Evolutionary conservation across 2,113 vertebrate species (phyloP).

Genomic region (Burhinus bistriatus): DNA sequence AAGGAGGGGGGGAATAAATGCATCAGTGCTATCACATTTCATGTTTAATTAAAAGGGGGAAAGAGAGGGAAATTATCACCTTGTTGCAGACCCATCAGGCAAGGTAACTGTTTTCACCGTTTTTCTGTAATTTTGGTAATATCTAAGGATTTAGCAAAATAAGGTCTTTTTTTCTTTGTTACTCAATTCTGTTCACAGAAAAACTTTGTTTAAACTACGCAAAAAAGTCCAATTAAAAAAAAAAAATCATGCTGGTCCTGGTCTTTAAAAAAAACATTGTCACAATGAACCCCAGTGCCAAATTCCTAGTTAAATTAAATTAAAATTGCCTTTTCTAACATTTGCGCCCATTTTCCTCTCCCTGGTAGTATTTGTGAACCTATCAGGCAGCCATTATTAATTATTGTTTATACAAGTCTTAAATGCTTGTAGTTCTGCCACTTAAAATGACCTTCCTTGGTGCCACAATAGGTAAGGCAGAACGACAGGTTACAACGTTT

Average conservation of each 20-base stretch:
- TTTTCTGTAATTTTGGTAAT: background rate
- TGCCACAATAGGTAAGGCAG: accelerated
- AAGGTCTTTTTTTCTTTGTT: background rate
- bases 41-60: background rate
- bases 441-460: background rate
- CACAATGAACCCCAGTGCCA: accelerated
- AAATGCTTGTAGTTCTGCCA: background rate
- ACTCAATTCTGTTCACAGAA: background rate
- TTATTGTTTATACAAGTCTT: background rate
- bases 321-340: background rate
- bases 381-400: background rate
- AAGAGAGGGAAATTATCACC: background rate
- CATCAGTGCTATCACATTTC: background rate
- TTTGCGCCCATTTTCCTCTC: background rate
- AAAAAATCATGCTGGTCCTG: background rate
- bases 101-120: background rate
- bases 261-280: background rate
- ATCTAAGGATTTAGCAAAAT: background rate
- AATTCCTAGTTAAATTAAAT: background rate
- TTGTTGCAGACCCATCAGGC: background rate
- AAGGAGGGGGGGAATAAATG: background rate
- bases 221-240: background rate
- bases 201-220: background rate
- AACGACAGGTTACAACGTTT: background rate
- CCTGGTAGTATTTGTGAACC: background rate